These are phyloP conservation scores for Sarcophaga variegata DNA, from an alignment of 2,888 invertebrate species.

Conservation along the genomic window DNA sequence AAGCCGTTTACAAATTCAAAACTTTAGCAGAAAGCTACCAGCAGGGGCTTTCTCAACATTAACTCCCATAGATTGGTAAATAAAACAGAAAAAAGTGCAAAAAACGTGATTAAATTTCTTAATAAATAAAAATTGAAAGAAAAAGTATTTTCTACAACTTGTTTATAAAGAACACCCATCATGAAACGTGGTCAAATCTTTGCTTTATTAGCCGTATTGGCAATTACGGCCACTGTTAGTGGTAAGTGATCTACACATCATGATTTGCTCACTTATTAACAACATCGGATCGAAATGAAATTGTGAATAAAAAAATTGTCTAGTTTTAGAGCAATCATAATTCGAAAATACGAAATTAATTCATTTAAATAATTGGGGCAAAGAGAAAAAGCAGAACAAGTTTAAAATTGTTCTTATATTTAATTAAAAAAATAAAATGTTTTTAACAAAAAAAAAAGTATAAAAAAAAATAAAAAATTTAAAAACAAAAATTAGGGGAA, in stretches of 20 bases:
- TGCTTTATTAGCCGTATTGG: conserved; percentile 45
- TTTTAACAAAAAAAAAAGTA: too few species aligned
- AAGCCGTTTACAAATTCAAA: conserved; percentile 32
- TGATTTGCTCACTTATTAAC: not conserved
- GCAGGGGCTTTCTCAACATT: conserved; percentile 37
- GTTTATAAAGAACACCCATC: conserved; percentile 21
- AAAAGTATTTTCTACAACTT: conserved; percentile 6
- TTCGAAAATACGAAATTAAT: not conserved
- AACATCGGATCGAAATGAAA: conserved; percentile 11
- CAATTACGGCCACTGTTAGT: conserved; percentile 55
- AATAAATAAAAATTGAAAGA: conserved; percentile 5
- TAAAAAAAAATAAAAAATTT: too few species aligned
- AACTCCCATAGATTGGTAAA: not conserved
- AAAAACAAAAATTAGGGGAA: too few species aligned
- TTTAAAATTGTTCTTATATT: not conserved
- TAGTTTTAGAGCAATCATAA: conserved; percentile 8
- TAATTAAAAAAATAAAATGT: too few species aligned
- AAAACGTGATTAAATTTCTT: conserved; percentile 41
- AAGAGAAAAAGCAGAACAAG: not conserved
- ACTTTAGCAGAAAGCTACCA: conserved; percentile 33
- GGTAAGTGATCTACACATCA: conserved; percentile 60
- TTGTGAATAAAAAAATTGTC: conserved; percentile 27
- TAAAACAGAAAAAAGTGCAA: conserved; percentile 20
- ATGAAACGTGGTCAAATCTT: conserved; percentile 52
- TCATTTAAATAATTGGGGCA: not conserved